Base-by-base conservation (phyloP, 1,140 invertebrate species). In the Patella vulgata region DNA sequence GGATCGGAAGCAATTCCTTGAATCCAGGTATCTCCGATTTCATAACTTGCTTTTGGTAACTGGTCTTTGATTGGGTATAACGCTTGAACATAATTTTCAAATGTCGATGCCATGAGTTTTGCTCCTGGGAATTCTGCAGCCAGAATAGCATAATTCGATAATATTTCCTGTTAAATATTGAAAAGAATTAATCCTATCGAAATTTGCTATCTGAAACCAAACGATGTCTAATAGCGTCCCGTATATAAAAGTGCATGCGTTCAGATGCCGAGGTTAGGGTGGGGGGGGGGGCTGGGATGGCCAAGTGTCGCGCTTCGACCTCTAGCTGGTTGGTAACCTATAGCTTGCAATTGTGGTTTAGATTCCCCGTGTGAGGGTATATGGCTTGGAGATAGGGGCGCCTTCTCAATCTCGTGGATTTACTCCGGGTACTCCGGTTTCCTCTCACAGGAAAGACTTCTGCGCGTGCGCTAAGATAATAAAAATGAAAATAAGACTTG, bases 1-100 rank as follows among this genome's bases (percentile, higher is more conserved):
- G 80, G 80, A 51, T 82, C 80, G 9, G 77, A 79, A 23, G 75
- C 55, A 17, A 78, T 70, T 21, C 80, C 80, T 56, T 77, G 72
- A 44, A 82, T 80, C 80, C 80, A 82, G 2, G 80, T 82, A 62
- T 82, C 80, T n/a, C 80, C 78, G 11, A 82, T 70, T 46, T 82
- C 79, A 54, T 73, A 47, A 4, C 59, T 66, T 1, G 73, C 42
- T 3, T 72, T 50, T 23, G 78, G 78, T 21, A 78, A 48, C 9
- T 46, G 39, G 17, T 50, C n/a, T 48, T 65, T 68, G 9, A 73
- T 63, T 36, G 61, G 56, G 25, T 64, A 30, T n/a, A 77, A 56
- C 14, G 65, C 66, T 53, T 59, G 53, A 27, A 79, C 64, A 59
- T 71, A 82, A 3, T 73, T 56, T 31, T 80, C 79, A 48, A 82